A percentile compares a stretch with the other conserved stretches of the same genome.
Conservation (phyloP, 2,113 vertebrate genomes). For the Globicephala melas region DNA sequence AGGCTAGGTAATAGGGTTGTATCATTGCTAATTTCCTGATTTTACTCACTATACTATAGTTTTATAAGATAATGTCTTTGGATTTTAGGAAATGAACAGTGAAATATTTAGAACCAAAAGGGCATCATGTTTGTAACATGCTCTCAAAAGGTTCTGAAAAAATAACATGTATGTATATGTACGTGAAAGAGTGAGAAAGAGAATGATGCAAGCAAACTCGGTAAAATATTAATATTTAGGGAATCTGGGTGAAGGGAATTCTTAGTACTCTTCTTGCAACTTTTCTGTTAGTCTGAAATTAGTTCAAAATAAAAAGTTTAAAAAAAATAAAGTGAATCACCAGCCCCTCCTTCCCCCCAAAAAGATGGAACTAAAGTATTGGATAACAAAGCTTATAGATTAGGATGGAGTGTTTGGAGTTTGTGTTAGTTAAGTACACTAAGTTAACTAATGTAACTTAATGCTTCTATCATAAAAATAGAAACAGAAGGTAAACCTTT, state of each 20-base stretch:
- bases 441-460: background rate
- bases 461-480: background rate
- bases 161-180: background rate
- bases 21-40: background rate
- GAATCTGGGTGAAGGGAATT: background rate
- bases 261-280: background rate
- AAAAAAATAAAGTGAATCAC: background rate
- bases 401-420: background rate
- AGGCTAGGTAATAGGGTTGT: background rate
- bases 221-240: constrained; percentile 20
- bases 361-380: background rate
- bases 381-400: background rate
- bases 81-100: background rate
- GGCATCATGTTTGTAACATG: background rate
- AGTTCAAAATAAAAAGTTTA: background rate
- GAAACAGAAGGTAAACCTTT: background rate
- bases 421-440: background rate
- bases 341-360: background rate
- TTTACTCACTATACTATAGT: background rate
- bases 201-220: background rate
- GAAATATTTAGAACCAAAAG: background rate
- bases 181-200: background rate
- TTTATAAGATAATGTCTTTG: background rate
- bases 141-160: background rate
- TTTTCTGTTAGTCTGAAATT: constrained; percentile 23